phyloP scores from a whole-genome alignment of 92 coral and sea anemone genomes.

The Zoanthus solanderi region DNA sequence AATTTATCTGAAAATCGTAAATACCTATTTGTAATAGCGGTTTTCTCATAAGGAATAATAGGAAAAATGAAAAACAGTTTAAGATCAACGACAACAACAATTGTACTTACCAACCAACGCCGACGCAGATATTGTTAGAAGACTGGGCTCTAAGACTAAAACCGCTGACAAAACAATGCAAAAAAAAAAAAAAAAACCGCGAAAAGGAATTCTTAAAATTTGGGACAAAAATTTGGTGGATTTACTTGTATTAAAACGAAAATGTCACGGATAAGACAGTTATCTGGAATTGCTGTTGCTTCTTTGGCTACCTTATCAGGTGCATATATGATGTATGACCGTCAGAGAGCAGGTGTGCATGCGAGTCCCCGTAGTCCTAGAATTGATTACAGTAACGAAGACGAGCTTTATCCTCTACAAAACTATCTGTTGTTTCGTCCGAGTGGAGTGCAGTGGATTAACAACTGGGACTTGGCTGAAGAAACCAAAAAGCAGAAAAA shows the following conservation, averaged over 20 bases:
- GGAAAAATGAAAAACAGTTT: no score
- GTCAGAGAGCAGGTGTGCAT: slow-evolving; percentile 58
- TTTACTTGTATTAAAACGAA: no score
- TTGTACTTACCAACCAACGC: no score
- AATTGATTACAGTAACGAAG: slow-evolving; percentile 29
- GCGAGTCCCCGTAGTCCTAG: slow-evolving; percentile 54
- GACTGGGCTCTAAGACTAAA: slow-evolving; percentile 3
- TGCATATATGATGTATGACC: slow-evolving; percentile 66
- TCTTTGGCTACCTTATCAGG: slow-evolving; percentile 83
- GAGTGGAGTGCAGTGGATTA: slow-evolving; percentile 72
- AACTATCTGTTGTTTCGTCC: slow-evolving; percentile 70
- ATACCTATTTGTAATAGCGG: no score
- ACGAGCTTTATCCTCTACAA: slow-evolving; percentile 60
- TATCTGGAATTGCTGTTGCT: slow-evolving; percentile 75
- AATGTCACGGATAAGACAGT: slow-evolving; percentile 75
- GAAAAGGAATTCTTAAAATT: not conserved
- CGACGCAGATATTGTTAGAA: not conserved
- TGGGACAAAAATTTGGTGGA: not conserved
- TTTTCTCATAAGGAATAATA: no score
- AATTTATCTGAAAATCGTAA: no score
- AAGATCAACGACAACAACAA: no score
- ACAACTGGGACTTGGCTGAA: slow-evolving; percentile 86
- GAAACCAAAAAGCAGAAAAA: slow-evolving; percentile 57
- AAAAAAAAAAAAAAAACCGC: not conserved
- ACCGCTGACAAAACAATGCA: slow-evolving; percentile 27